These are phyloP conservation scores for Schizothorax lantsangensis DNA, from an alignment of 2,797 vertebrate species.

Conservation along the genomic window DNA sequence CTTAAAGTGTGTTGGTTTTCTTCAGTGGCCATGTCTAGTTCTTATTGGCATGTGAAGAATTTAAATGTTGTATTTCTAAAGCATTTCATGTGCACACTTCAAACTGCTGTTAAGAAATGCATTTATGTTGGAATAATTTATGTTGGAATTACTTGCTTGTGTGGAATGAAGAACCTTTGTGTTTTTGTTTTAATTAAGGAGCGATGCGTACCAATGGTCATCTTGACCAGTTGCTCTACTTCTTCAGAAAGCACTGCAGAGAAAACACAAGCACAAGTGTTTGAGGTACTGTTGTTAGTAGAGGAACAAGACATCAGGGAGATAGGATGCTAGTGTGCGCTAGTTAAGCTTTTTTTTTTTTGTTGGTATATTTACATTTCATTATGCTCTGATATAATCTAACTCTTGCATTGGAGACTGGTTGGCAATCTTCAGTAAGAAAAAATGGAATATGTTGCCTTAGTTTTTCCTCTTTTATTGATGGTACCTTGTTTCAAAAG, in stretches of 20 bases:
- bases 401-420: constrained; percentile 1
- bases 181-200: constrained; percentile 52
- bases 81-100: constrained; percentile 31
- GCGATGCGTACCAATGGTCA: constrained; percentile 61
- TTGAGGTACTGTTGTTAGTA: constrained; percentile 61
- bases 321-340: background rate
- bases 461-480: constrained; percentile 70
- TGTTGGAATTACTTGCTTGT: constrained; percentile 49
- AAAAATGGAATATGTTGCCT: constrained; percentile 72
- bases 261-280: constrained; percentile 66
- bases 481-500: constrained; percentile 61
- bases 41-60: constrained; percentile 69
- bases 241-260: constrained; percentile 63
- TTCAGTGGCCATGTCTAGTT: constrained; percentile 58
- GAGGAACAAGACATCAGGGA: background rate
- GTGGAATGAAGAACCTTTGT: constrained; percentile 60
- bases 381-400: constrained; percentile 41
- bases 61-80: constrained; percentile 32
- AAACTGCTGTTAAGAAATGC: constrained; percentile 40
- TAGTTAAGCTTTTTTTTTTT: constrained; percentile 23
- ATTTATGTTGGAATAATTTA: constrained; percentile 26
- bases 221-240: constrained; percentile 21
- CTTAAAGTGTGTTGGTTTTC: constrained; percentile 49
- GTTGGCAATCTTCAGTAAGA: constrained; percentile 33
- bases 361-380: constrained; percentile 41